Base-by-base conservation (phyloP, 2,888 invertebrate genomes). In the Micoletzkya japonica region DNA sequence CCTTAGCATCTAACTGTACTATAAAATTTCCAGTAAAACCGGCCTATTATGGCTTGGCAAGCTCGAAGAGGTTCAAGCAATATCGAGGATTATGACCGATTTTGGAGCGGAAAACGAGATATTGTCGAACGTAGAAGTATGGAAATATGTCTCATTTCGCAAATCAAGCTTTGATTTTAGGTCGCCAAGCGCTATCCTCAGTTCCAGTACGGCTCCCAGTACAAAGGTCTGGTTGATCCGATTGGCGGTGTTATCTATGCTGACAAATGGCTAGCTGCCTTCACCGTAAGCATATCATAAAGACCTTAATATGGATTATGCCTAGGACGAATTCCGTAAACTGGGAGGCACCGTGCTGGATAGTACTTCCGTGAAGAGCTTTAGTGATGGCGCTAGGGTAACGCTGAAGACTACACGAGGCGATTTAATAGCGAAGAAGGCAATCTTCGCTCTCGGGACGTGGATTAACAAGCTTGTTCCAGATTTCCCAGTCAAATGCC, bases 381-480 rank as follows among this genome's bases (percentile, higher is more conserved):
- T 32, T 24, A 58, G 58, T 10, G 58, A 68, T 49, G 58, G 58
- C 20, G 30, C 28, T 1, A 49, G 7, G 1, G 68, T 68, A 4
- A 57, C n/a, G 3, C 24, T 68, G 28, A 39, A 24, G 32, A 68
- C 68, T 4, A 44, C 24, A 14, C 39, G 34, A 20, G 68, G 68
- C 24, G 32, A 28, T 28, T 32, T 68, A n/a, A 32, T 7, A 28
- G 6, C 68, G 17, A 57, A 49, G 17, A 68, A 68, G 17, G 68
- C 68, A 17, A 26, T 84, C 30, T 76, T 84, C 44, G 79, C 84
- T 14, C 77, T 78, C 7, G 84, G 84, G 20, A 74, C 76, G 7
- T 84, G 84, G 84, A 73, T 84, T 36, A 74, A 72, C 6, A 73
- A 77, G 57, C 66, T 84, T 6, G 28, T 82, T 14, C 78, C 77